Evolutionary conservation across 2,888 invertebrate species (phyloP).

Genomic region (Deilephila porcellus): DNA sequence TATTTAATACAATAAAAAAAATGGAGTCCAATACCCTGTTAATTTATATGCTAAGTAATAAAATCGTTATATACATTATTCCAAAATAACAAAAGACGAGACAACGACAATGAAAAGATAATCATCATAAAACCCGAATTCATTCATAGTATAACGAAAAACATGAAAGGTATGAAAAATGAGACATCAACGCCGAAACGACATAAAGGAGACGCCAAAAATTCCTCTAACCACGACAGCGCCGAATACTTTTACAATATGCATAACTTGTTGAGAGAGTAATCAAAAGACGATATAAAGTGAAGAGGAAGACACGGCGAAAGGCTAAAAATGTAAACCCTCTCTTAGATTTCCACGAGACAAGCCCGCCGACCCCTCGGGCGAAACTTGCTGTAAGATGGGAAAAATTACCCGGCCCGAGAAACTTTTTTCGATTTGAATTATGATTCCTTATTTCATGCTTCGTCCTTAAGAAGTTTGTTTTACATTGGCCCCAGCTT

Average conservation of each 20-base stretch:
- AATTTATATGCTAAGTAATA: background rate
- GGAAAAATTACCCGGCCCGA: conserved; percentile 80
- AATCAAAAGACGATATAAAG: conserved; percentile 85
- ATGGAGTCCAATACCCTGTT: no score
- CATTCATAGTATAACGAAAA: conserved; percentile 70
- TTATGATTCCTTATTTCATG: conserved; percentile 84
- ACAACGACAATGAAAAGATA: conserved; percentile 40
- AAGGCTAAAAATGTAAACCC: conserved; percentile 84
- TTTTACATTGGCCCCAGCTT: conserved; percentile 71
- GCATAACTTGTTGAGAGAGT: conserved; percentile 84
- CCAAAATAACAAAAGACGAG: conserved; percentile 27
- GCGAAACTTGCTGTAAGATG: conserved; percentile 81
- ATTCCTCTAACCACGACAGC: conserved; percentile 68
- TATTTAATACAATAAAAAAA: no score
- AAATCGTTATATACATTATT: conserved; percentile 18
- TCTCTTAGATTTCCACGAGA: conserved; percentile 79
- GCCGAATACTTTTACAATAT: conserved; percentile 79
- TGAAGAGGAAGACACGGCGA: conserved; percentile 80
- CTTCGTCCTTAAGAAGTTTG: conserved; percentile 75
- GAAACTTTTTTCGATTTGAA: conserved; percentile 84
- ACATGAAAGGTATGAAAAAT: conserved; percentile 74
- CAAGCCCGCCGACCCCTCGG: conserved; percentile 76
- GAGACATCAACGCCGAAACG: conserved; percentile 68
- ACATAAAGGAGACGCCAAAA: conserved; percentile 72
- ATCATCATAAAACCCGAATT: conserved; percentile 66